Evolutionary conservation across 2,888 invertebrate species (phyloP).

Genomic region (Caenorhabditis angaria): DNA sequence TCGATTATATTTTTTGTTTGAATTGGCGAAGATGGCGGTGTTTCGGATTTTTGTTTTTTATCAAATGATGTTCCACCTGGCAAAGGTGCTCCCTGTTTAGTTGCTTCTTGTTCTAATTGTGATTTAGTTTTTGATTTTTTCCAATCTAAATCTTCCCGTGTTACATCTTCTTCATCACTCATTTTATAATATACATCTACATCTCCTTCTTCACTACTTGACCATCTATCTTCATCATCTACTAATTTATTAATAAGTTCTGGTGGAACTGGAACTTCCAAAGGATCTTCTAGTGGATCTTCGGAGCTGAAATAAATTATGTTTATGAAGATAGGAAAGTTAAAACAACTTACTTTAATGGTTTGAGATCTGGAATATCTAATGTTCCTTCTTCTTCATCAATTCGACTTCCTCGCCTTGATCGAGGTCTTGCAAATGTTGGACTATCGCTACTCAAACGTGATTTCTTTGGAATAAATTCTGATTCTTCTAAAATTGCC

Average conservation of each 20-base stretch:
- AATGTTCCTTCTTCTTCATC: conserved; percentile 53
- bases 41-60: conserved; percentile 16
- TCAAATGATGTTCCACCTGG: conserved; percentile 13
- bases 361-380: conserved; percentile 51
- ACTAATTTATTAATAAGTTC: conserved; percentile 30
- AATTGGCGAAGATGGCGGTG: conserved; percentile 39
- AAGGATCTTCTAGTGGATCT: conserved; percentile 36
- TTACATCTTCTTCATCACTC: conserved; percentile 59
- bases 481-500: conserved; percentile 13
- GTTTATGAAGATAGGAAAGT: no score
- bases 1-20: conserved; percentile 25
- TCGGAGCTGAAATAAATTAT: conserved; percentile 28
- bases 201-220: conserved; percentile 55
- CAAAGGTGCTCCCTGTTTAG: conserved; percentile 20
- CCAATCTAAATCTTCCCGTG: conserved; percentile 51
- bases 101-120: conserved; percentile 27
- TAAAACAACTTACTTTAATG: conserved; percentile 15
- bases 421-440: conserved; percentile 59
- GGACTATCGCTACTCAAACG: conserved; percentile 43
- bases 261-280: conserved; percentile 42
- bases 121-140: conserved; percentile 37
- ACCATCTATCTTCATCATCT: conserved; percentile 50
- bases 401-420: conserved; percentile 64
- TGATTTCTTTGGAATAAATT: neutral
- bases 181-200: conserved; percentile 60